Evolutionary conservation across 2,113 vertebrate species (phyloP), one percentile per base, ranked within the genome.

Genomic region (Elephantulus edwardii): DNA sequence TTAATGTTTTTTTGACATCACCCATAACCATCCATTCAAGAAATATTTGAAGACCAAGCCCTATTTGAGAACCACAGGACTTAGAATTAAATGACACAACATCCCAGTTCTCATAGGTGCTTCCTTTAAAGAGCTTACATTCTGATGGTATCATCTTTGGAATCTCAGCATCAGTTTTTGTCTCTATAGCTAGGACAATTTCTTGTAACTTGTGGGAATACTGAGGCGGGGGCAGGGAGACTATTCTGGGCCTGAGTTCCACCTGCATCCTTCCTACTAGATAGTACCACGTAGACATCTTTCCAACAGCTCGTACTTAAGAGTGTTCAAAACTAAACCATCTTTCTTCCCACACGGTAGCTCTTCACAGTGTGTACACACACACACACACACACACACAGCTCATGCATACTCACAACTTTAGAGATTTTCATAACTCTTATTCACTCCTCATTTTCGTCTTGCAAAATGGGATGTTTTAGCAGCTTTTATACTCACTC

Each of bases 291-390:
- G 0, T 4, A 3, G 68, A 38, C 44, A 54, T 82, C 16, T 71
- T 38, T 26, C 33, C 12, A 52, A 44, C 12, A 30, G 33, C 48
- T 60, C 46, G 83, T 52, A 54, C 83, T 76, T 68, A 68, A 52
- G 62, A n/a, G 42, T 44, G 66, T 90, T 20, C 78, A 52, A 92
- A 52, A 19, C 54, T 81, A 78, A 72, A 35, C 77, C 71, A 76
- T 80, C 52, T 80, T 81, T 26, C 62, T 86, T 80, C 35, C 50
- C 24, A 54, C 20, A 35, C 6, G 2, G 4, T 12, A 16, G 50
- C 11, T 86, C 52, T 54, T n/a, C n/a, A n/a, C n/a, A n/a, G n/a
- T n/a, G n/a, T n/a, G n/a, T n/a, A n/a, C n/a, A n/a, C n/a, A n/a
- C n/a, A n/a, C n/a, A n/a, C n/a, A n/a, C n/a, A n/a, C n/a, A n/a